phyloP scores from a whole-genome alignment of 1,140 invertebrate species.

The Eurosta solidaginis region DNA sequence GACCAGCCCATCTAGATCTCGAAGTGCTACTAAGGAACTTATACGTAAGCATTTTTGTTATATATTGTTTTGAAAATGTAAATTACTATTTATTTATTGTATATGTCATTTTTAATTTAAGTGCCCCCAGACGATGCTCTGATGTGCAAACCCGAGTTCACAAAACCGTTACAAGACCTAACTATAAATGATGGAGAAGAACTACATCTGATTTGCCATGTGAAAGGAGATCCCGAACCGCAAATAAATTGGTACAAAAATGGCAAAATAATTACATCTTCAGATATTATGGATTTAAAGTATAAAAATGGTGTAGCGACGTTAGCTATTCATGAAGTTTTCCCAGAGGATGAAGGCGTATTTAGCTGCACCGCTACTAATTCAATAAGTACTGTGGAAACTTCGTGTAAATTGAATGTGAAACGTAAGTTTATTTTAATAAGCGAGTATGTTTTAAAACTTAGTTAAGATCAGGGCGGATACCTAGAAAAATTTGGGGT shows the following conservation, averaged over 20 bases:
- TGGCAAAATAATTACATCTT: conserved; percentile 73
- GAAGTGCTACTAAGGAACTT: conserved; percentile 88
- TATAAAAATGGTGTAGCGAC: conserved; percentile 87
- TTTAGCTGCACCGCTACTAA: conserved; percentile 90
- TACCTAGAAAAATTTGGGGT: no score
- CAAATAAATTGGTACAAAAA: conserved; percentile 86
- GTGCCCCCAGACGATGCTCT: conserved; percentile 82
- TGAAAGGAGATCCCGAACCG: conserved; percentile 90
- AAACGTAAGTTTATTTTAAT: conserved; percentile 80
- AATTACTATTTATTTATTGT: neutral
- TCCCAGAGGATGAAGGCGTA: conserved; percentile 90
- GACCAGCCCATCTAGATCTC: conserved; percentile 77
- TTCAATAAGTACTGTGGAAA: conserved; percentile 81
- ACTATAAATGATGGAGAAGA: conserved; percentile 82
- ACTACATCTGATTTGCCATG: conserved; percentile 75
- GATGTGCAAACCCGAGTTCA: conserved; percentile 85
- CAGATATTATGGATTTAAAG: conserved; percentile 86
- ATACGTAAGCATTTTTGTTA: conserved; percentile 68
- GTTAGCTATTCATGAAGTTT: conserved; percentile 86
- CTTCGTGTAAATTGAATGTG: conserved; percentile 80
- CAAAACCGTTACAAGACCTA: conserved; percentile 70
- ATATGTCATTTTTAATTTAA: conserved; percentile 46
- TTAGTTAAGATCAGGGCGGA: no score
- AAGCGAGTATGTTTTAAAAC: no score
- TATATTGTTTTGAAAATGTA: neutral